Evolutionary conservation across 2,797 vertebrate genomes (phyloP).

Genomic region (Microhierax caerulescens): DNA sequence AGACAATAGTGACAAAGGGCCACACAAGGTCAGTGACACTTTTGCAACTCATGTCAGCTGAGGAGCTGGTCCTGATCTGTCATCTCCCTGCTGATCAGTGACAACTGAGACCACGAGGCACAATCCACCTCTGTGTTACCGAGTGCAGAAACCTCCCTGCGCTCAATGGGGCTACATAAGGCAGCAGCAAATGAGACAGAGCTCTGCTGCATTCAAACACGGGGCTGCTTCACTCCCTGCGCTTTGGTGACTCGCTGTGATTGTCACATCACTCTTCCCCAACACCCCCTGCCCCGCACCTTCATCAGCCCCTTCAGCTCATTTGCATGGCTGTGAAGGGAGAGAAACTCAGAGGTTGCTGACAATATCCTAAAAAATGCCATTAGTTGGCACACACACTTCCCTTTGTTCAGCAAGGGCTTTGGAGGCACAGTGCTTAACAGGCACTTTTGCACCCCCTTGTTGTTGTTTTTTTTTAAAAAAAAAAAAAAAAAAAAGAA

Average conservation of each 20-base stretch:
- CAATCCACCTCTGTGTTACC: background rate
- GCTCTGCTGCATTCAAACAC: background rate
- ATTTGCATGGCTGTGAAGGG: background rate
- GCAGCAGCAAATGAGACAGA: rapidly evolving
- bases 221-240: background rate
- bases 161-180: background rate
- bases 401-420: background rate
- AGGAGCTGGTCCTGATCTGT: constrained; percentile 9
- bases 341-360: background rate
- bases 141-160: background rate
- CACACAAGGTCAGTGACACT: constrained; percentile 38
- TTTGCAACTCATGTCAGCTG: constrained; percentile 2
- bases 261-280: background rate
- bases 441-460: background rate
- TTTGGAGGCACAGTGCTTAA: background rate
- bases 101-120: background rate
- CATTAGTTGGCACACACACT: background rate
- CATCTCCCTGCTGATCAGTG: constrained; percentile 12
- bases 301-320: background rate
- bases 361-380: background rate
- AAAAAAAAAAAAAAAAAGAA: background rate
- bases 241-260: background rate
- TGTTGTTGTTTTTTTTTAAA: background rate
- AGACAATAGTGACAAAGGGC: constrained; percentile 42
- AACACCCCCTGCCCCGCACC: background rate